Conservation (phyloP, 2,797 vertebrate species). For the Phrynocephalus guinanensis region DNA sequence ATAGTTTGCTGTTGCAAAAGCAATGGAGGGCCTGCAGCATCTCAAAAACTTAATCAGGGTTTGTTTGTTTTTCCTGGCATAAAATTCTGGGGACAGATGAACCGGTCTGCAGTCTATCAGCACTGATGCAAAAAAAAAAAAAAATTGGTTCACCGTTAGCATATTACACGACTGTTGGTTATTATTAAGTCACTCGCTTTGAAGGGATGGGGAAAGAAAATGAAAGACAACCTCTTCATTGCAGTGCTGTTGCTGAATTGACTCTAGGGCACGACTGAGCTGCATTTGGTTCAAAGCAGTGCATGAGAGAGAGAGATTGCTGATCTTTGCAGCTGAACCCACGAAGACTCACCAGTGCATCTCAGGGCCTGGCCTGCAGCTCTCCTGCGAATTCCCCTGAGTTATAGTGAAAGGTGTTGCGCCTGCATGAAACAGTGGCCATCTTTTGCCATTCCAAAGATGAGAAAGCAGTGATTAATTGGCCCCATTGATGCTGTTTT, state of each 20-base stretch:
- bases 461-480: conserved; percentile 30
- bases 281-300: conserved; percentile 15
- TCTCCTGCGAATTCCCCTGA: conserved; percentile 35
- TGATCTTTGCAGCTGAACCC: neutral
- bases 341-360: neutral
- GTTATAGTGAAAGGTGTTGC: conserved; percentile 26
- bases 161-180: no score
- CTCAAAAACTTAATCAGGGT: neutral
- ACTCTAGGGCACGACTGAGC: neutral
- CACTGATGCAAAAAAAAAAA: no score
- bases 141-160: no score
- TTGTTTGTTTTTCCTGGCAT: neutral
- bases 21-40: no score
- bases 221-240: neutral
- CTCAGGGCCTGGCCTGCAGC: neutral
- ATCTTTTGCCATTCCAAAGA: conserved; percentile 19
- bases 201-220: no score
- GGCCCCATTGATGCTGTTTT: conserved; percentile 11
- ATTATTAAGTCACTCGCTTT: neutral
- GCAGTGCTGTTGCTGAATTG: neutral
- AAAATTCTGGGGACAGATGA: no score
- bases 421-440: conserved; percentile 18
- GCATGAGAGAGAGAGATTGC: conserved; percentile 18
- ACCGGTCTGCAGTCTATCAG: no score
- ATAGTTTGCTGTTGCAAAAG: no score